Percentiles rank a stretch among this genome's conserved stretches.
Evolutionary conservation across 2,113 vertebrate species (phyloP).

Genomic region (Stegastes partitus): DNA sequence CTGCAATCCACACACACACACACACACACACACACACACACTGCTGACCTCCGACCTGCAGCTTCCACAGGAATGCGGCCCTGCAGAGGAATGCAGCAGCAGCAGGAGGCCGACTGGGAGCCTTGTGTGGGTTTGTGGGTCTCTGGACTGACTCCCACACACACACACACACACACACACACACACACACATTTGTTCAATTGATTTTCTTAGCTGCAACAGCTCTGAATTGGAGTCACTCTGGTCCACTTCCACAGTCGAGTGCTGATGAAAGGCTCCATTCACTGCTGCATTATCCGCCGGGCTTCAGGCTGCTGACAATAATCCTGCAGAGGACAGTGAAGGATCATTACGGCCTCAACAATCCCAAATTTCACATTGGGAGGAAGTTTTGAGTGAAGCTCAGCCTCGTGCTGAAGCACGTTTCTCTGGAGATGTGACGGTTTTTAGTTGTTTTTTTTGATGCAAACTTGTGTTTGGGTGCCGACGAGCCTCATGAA

Average conservation of each 20-base stretch:
- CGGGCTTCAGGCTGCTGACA: slow-evolving; percentile 57
- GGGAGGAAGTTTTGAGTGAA: slow-evolving; percentile 26
- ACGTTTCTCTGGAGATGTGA: too few relatives aligned
- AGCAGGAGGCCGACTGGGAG: too few relatives aligned
- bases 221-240: slow-evolving; percentile 72
- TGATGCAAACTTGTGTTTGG: too few relatives aligned
- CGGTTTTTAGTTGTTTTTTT: too few relatives aligned
- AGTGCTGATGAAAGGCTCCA: slow-evolving; percentile 66
- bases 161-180: neutral
- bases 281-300: slow-evolving; percentile 71
- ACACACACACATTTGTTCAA: slow-evolving; percentile 1
- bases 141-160: too few relatives aligned
- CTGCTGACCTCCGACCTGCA: too few relatives aligned
- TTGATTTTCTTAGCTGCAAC: slow-evolving; percentile 71
- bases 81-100: too few relatives aligned
- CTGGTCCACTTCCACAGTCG: slow-evolving; percentile 66
- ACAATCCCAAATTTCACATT: slow-evolving; percentile 39
- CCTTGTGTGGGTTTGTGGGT: too few relatives aligned
- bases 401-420: slow-evolving; percentile 1
- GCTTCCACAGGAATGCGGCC: too few relatives aligned
- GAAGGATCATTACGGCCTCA: slow-evolving; percentile 45
- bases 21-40: too few relatives aligned
- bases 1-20: slow-evolving; percentile 11
- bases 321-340: slow-evolving; percentile 56
- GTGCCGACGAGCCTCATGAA: too few relatives aligned